Base-by-base conservation (phyloP, 2,113 vertebrate species). In the Bostrychus sinensis region DNA sequence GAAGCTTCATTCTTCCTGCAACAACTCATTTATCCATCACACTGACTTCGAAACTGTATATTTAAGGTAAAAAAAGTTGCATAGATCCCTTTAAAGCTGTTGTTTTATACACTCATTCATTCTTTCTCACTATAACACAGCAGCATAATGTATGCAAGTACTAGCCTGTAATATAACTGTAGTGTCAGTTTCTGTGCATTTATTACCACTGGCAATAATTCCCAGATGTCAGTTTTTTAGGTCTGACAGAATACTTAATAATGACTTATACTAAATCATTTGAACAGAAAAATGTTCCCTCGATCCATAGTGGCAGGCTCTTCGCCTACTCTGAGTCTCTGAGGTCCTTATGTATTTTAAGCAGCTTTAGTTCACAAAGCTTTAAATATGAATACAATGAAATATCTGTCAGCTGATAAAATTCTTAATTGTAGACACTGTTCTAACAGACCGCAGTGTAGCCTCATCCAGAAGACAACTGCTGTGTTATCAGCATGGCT, bases 311-410 rank as follows among this genome's bases (percentile, higher is more conserved):
- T 66, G 28, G 61, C 34, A 77, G 36, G 56, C 51, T 50, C 48
- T 57, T 38, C 36, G 2, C 34, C 46, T 54, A 36, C 38, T 64
- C 55, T 63, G 59, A 50, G 59, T 46, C 58, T 39, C 64, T 46
- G 54, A n/a, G 51, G 23, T 51, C 63, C 45, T 37, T 45, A 43
- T 37, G 75, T 75, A 80, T 89, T 70, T 58, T 56, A 64, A 53
- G 57, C 30, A 70, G 62, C 37, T 71, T 74, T 57, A 65, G 56
- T 46, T 36, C 58, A 55, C 32, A 53, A 56, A 43, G 34, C 20
- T 46, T 13, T 9, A n/a, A 6, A 12, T 39, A 9, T 13, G 10
- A 22, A 67, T 48, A 60, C 62, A 56, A 17, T 7, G 58, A 32
- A 32, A 32, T 32, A 56, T n/a, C 36, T 51, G 61, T 42, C 9